Evolutionary conservation across 2,797 vertebrate species (phyloP).

Genomic region (Pyrocephalus nanus): DNA sequence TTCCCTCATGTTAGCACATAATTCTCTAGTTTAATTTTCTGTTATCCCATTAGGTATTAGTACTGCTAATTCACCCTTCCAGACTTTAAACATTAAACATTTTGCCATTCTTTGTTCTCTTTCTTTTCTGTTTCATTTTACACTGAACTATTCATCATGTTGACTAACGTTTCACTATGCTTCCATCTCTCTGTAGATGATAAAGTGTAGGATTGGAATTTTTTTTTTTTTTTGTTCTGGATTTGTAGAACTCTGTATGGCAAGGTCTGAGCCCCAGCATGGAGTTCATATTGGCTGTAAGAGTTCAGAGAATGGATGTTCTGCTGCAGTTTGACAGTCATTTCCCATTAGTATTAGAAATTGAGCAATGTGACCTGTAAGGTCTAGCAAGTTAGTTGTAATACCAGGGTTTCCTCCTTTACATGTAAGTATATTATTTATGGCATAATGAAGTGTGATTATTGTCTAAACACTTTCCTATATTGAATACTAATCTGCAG

Average conservation of each 20-base stretch:
- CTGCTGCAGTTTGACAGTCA: background rate
- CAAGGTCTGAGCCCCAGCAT: background rate
- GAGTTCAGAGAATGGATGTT: background rate
- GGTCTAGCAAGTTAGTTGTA: background rate
- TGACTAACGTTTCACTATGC: background rate
- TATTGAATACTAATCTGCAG: slow-evolving; percentile 85
- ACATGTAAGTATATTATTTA: slow-evolving; percentile 55
- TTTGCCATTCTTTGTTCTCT: background rate
- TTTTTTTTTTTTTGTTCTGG: background rate
- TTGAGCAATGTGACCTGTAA: background rate
- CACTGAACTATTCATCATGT: background rate
- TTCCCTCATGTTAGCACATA: background rate
- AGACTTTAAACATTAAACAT: background rate
- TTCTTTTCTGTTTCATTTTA: background rate
- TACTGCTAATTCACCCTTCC: background rate
- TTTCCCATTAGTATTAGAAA: background rate
- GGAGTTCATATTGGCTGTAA: background rate
- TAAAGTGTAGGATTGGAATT: background rate
- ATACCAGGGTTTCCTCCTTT: slow-evolving; percentile 13
- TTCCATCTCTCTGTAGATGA: background rate
- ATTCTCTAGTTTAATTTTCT: background rate
- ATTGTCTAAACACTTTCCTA: slow-evolving; percentile 82
- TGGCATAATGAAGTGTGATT: slow-evolving; percentile 47
- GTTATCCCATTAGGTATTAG: background rate
- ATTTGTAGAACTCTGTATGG: background rate